Base-by-base conservation (phyloP, 1,140 invertebrate species). In the Scaptomyza montana region DNA sequence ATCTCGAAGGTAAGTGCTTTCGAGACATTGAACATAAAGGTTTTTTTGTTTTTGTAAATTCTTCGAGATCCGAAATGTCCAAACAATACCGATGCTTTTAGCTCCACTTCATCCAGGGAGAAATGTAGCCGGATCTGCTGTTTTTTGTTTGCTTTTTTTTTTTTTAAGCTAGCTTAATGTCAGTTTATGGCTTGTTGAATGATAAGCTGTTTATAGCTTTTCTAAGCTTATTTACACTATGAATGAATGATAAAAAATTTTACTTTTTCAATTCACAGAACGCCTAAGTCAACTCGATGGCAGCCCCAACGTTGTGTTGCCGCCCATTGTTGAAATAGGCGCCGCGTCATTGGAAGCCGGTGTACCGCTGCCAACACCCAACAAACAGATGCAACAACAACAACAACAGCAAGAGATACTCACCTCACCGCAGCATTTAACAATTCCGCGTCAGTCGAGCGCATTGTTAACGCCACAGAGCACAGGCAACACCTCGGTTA, bases 271-370 rank as follows among this genome's bases (percentile, higher is more conserved):
- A 28, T 56, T 80, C 30, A 49, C 28, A 91, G 90, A 89, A 66
- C 87, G 90, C 12, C 77, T 91, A 45, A 91, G 90, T 59, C 90
- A 91, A 55, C 49, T 91, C 28, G 90, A 91, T 89, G 87, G 90
- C 39, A 75, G 71, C 28, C 63, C 63, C 6, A 67, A 57, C 16
- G 56, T 65, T 50, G 36, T 55, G 12, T 45, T 75, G 47, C 53
- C 67, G 7, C 50, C 53, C 13, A 53, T 69, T 53, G 56, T 68
- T n/a, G 74, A 70, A n/a, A 63, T 51, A 49, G 72, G 45, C 9
- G 45, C 30, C 5, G 28, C 59, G 36, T 10, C 74, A 12, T 7
- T 56, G 13, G 50, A 46, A 25, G 59, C 51, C 12, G 10, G n/a
- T 21, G 59, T 68, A 41, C 57, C 68, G 9, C 43, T 73, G 33